Evolutionary conservation across 2,888 invertebrate species (phyloP).

Genomic region (Lasioglossum malachurum): DNA sequence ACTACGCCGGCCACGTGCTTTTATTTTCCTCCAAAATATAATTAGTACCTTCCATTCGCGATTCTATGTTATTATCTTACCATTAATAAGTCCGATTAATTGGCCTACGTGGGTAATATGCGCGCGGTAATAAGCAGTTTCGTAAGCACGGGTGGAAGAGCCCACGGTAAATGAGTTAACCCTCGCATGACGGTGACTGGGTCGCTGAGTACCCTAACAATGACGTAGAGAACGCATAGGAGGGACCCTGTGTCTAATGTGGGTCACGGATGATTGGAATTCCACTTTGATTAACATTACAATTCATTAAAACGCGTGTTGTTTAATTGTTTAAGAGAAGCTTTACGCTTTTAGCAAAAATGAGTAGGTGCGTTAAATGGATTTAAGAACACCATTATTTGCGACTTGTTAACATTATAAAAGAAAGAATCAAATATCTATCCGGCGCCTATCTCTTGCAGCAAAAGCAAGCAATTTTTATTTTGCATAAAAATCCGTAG

Average conservation of each 20-base stretch:
- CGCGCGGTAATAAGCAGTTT: slow-evolving; percentile 13
- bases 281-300: not conserved
- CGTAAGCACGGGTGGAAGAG: slow-evolving; percentile 4
- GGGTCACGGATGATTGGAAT: not conserved
- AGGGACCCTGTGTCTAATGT: not conserved
- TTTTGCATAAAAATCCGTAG: not conserved
- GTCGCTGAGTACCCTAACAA: not conserved
- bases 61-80: slow-evolving; percentile 18
- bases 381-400: not conserved
- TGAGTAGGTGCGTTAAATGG: not conserved
- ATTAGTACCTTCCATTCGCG: slow-evolving; percentile 23
- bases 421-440: too few relatives aligned
- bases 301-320: not conserved
- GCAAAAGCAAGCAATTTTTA: not conserved
- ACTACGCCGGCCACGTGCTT: slow-evolving; percentile 18
- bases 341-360: too few relatives aligned
- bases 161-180: not conserved
- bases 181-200: not conserved
- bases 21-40: slow-evolving; percentile 18
- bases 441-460: not conserved
- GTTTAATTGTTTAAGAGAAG: not conserved
- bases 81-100: slow-evolving; percentile 46
- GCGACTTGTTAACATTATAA: too few relatives aligned
- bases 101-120: not conserved
- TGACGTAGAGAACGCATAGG: not conserved